phyloP scores from a whole-genome alignment of 2,888 invertebrate genomes.

The Galerucella nymphaeae region DNA sequence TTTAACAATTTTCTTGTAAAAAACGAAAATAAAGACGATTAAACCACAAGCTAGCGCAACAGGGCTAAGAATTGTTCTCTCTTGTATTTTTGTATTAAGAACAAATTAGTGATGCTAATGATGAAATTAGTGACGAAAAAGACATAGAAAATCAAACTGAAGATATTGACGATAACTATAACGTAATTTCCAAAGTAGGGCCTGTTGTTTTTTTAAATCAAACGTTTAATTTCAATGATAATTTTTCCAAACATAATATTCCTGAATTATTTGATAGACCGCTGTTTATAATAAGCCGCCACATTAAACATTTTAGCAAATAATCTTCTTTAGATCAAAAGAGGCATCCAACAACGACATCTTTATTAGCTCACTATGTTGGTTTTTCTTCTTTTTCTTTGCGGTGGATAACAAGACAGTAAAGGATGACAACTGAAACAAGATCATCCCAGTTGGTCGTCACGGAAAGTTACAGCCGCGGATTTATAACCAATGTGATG shows the following conservation, averaged over 20 bases:
- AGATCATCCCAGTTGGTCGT: conserved; percentile 54
- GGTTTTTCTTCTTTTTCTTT: conserved; percentile 37
- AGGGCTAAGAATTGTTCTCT: too few relatives aligned
- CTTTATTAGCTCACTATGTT: conserved; percentile 35
- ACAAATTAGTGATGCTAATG: too few relatives aligned
- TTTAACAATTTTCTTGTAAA: background rate
- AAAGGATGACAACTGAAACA: conserved; percentile 58
- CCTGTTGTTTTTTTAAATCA: too few relatives aligned
- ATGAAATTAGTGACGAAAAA: too few relatives aligned
- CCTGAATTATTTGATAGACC: background rate
- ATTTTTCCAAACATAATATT: too few relatives aligned
- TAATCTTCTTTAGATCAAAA: conserved; percentile 22
- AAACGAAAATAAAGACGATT: background rate
- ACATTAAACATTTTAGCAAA: background rate
- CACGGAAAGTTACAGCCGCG: conserved; percentile 48
- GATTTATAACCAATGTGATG: conserved; percentile 40
- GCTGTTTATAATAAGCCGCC: background rate
- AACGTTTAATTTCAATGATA: too few relatives aligned
- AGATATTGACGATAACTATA: too few relatives aligned
- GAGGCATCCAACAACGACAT: conserved; percentile 33
- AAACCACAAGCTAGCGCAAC: background rate
- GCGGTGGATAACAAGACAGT: conserved; percentile 56
- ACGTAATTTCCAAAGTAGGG: too few relatives aligned
- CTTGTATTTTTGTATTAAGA: too few relatives aligned
- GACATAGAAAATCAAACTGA: too few relatives aligned